These are phyloP conservation scores for Vulpes vulpes DNA, from an alignment of 2,113 vertebrate species.

Conservation along the genomic window DNA sequence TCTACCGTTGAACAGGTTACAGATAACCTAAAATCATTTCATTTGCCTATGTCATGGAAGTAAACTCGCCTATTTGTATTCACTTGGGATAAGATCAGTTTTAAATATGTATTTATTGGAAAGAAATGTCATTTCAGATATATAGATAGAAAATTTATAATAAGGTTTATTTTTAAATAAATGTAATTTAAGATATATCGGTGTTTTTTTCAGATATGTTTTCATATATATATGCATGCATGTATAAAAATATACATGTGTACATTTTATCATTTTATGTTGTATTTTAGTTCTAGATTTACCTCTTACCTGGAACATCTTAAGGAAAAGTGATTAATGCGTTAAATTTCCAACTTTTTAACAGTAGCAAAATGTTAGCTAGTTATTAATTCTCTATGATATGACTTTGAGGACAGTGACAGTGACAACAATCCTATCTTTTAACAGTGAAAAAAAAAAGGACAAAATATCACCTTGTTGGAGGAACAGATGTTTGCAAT, in stretches of 20 bases:
- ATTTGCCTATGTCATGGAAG: neutral
- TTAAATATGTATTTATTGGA: neutral
- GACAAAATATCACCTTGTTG: slow-evolving; percentile 19
- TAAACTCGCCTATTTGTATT: neutral
- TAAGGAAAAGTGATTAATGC: neutral
- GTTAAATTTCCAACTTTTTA: slow-evolving; percentile 23
- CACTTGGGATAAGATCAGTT: neutral
- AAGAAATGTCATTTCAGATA: neutral
- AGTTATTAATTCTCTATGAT: neutral
- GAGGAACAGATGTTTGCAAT: slow-evolving; percentile 53
- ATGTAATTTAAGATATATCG: neutral
- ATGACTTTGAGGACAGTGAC: slow-evolving; percentile 12
- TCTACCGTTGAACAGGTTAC: neutral
- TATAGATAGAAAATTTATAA: neutral
- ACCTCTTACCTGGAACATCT: neutral
- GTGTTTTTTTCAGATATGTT: neutral
- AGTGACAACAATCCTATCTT: neutral
- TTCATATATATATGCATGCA: neutral
- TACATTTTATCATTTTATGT: neutral
- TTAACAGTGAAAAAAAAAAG: neutral
- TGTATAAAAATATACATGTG: neutral
- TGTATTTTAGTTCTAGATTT: neutral
- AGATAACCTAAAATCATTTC: slow-evolving; percentile 21
- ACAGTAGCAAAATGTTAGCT: slow-evolving; percentile 15
- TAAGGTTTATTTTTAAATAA: slow-evolving; percentile 13